These are phyloP conservation scores for Balaeniceps rex DNA, from an alignment of 2,113 vertebrate genomes.

Conservation along the genomic window DNA sequence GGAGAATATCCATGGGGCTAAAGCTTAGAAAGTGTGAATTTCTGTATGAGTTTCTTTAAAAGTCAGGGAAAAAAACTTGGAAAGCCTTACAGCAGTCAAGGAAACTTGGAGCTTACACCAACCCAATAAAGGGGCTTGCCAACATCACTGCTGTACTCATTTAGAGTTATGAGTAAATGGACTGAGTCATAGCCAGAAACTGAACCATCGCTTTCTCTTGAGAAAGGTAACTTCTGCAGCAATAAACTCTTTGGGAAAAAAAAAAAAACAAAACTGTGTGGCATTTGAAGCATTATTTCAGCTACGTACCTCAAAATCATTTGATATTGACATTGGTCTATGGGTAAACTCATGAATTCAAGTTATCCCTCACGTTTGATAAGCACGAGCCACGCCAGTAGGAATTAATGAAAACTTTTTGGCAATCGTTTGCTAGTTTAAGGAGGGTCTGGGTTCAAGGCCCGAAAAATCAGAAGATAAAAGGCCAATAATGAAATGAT, in stretches of 20 bases:
- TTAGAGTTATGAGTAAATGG: constrained; percentile 57
- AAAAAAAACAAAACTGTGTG: background rate
- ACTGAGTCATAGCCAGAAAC: constrained; percentile 51
- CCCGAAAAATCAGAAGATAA: constrained; percentile 19
- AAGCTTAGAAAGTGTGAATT: constrained; percentile 55
- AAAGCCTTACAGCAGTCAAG: constrained; percentile 55
- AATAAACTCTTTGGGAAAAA: background rate
- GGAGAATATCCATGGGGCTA: background rate
- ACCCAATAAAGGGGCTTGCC: constrained; percentile 55
- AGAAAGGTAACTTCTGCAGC: constrained; percentile 52
- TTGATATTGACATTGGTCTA: background rate
- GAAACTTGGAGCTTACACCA: constrained; percentile 51
- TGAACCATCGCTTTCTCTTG: constrained; percentile 26
- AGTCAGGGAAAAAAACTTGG: constrained; percentile 19
- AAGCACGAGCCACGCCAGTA: background rate
- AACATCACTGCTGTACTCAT: constrained; percentile 53
- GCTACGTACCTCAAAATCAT: background rate
- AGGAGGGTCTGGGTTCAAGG: background rate
- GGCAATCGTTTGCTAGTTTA: background rate
- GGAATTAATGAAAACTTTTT: constrained; percentile 30
- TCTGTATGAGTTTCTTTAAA: constrained; percentile 39
- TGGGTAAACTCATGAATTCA: background rate
- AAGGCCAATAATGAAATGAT: constrained; percentile 37
- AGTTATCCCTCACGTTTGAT: background rate
- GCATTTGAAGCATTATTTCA: constrained; percentile 36